Evolutionary conservation across 2,797 vertebrate species (phyloP).

Genomic region (Lophotriccus pileatus): DNA sequence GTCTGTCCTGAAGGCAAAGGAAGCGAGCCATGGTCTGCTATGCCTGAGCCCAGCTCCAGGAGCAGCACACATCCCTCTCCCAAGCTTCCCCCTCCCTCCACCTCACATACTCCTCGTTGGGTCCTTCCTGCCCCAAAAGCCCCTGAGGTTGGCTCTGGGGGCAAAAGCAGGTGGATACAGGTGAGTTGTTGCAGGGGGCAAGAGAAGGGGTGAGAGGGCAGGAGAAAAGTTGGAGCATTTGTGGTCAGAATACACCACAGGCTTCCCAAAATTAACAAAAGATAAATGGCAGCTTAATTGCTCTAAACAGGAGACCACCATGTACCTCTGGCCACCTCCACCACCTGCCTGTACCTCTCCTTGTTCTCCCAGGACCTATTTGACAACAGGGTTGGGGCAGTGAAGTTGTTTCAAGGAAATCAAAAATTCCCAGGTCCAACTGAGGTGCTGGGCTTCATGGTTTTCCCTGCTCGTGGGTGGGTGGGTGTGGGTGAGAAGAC

Average conservation of each 20-base stretch:
- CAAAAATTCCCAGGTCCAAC: background rate
- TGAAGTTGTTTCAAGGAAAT: background rate
- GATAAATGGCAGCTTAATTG: background rate
- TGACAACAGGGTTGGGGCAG: background rate
- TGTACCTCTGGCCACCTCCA: background rate
- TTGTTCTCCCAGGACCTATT: background rate
- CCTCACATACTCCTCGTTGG: background rate
- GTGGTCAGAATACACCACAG: background rate
- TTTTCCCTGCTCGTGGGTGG: rapidly evolving
- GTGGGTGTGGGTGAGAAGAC: background rate
- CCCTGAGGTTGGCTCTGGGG: background rate
- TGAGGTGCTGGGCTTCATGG: background rate
- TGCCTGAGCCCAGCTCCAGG: background rate
- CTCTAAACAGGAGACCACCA: background rate
- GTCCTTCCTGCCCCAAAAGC: background rate
- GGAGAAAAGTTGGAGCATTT: background rate
- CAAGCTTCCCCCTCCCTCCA: background rate
- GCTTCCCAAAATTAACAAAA: background rate
- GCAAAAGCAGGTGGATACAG: background rate
- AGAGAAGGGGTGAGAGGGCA: background rate
- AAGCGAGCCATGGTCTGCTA: background rate
- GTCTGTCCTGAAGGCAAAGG: background rate
- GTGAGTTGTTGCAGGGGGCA: background rate
- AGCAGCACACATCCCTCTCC: background rate
- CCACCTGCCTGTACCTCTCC: background rate